Evolutionary conservation across 2,888 invertebrate genomes (phyloP).

Genomic region (Trichogramma dendrolimi): DNA sequence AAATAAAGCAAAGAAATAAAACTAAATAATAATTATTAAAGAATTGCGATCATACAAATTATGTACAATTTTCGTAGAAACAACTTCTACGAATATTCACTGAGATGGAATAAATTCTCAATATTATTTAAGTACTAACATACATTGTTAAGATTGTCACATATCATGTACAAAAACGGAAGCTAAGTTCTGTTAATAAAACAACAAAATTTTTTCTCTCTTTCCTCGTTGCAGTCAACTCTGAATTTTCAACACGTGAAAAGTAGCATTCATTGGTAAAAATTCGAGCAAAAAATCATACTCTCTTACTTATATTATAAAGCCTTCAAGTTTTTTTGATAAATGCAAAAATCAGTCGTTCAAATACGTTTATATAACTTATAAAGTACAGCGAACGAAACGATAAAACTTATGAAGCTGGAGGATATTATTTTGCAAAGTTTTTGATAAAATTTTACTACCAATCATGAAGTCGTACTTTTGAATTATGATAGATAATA

Average conservation of each 20-base stretch:
- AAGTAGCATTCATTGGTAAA: conserved; percentile 15
- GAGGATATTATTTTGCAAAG: too few relatives aligned
- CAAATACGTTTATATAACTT: too few relatives aligned
- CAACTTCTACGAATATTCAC: conserved; percentile 2
- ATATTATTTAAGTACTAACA: conserved; percentile 20
- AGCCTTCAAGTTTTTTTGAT: conserved; percentile 16
- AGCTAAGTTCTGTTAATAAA: conserved; percentile 1
- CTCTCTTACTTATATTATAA: too few relatives aligned
- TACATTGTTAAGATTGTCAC: conserved; percentile 8
- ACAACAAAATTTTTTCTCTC: not conserved
- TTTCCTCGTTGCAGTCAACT: conserved; percentile 3
- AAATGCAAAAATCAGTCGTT: conserved; percentile 27
- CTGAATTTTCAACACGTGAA: not conserved
- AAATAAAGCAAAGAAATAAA: conserved; percentile 12
- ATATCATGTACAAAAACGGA: conserved; percentile 12
- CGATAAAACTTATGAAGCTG: too few relatives aligned
- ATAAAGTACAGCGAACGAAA: too few relatives aligned
- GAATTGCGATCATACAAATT: conserved; percentile 16
- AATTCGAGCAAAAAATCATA: not conserved
- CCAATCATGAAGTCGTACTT: not conserved
- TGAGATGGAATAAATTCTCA: conserved; percentile 10
- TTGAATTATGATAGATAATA: not conserved
- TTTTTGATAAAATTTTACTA: too few relatives aligned
- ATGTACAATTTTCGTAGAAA: conserved; percentile 17
- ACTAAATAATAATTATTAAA: not conserved